phyloP scores from a whole-genome alignment of 2,113 vertebrate genomes.

The Todiramphus chloris region DNA sequence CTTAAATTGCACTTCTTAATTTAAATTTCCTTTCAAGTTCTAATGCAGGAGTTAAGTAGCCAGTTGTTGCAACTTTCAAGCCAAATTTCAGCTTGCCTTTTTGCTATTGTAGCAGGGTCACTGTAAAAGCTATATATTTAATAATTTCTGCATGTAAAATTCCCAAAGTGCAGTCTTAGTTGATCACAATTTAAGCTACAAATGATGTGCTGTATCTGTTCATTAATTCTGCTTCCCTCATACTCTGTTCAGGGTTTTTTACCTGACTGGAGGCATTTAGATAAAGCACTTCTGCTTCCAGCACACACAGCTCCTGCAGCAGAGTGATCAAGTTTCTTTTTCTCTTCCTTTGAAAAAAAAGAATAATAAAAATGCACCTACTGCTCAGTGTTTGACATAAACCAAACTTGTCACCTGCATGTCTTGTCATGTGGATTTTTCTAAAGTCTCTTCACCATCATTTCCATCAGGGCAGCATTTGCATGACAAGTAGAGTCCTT shows the following conservation, averaged over 20 bases:
- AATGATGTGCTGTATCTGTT: background rate
- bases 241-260: background rate
- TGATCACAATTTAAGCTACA: background rate
- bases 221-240: background rate
- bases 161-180: background rate
- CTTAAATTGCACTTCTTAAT: background rate
- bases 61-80: background rate
- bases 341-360: background rate
- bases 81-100: background rate
- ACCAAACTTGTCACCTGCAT: background rate
- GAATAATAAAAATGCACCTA: background rate
- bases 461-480: background rate
- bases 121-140: background rate
- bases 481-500: background rate
- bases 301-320: background rate
- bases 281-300: background rate
- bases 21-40: background rate
- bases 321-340: background rate
- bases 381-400: background rate
- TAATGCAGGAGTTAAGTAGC: background rate
- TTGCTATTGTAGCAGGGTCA: background rate
- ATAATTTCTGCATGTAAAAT: background rate
- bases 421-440: background rate
- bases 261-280: background rate
- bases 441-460: background rate